Conservation (phyloP, 2,888 invertebrate genomes). For the Unio delphinus region DNA sequence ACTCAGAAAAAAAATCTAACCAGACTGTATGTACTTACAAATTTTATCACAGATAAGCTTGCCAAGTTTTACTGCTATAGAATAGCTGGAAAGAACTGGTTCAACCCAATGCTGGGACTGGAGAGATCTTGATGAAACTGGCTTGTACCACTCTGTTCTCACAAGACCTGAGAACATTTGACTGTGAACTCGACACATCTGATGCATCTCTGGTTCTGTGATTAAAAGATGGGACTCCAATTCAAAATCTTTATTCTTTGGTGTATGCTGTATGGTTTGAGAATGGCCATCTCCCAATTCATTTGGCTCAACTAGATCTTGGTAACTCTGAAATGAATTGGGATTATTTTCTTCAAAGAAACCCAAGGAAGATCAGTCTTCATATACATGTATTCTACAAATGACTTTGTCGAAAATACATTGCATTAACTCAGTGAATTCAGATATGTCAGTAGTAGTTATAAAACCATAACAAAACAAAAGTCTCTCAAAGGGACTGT, state of each 20-base stretch:
- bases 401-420: no score
- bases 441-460: no score
- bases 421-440: no score
- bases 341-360: no score
- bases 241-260: constrained; percentile 6
- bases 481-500: no score
- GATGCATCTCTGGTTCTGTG: constrained; percentile 49
- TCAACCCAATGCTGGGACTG: constrained; percentile 37
- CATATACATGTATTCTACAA: no score
- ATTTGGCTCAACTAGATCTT: constrained; percentile 60
- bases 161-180: constrained; percentile 50
- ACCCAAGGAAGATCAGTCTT: no score
- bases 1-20: not conserved
- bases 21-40: constrained; percentile 27
- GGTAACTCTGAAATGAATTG: constrained; percentile 57
- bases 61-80: constrained; percentile 47
- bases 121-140: constrained; percentile 12
- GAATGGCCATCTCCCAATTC: constrained; percentile 47
- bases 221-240: constrained; percentile 42
- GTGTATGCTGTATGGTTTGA: constrained; percentile 3
- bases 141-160: constrained; percentile 44
- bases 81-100: constrained; percentile 51
- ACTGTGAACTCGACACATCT: constrained; percentile 46
- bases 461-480: no score
- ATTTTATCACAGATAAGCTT: constrained; percentile 25